Percentiles rank a stretch among this genome's conserved stretches.
These are phyloP conservation scores for Fratercula arctica DNA, from an alignment of 2,797 vertebrate species.

Conservation along the genomic window DNA sequence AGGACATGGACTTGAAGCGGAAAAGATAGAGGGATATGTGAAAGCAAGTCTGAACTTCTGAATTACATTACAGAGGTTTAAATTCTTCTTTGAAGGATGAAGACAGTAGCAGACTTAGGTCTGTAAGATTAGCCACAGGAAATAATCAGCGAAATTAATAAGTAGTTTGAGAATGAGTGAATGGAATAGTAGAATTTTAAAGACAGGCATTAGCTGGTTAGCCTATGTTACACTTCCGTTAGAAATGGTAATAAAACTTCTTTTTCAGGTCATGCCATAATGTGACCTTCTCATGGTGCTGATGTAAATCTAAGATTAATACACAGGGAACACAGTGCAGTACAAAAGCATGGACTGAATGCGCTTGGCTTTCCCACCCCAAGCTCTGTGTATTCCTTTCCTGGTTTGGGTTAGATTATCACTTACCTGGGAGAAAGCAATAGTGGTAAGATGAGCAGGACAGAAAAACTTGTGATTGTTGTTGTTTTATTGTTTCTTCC, in stretches of 20 bases:
- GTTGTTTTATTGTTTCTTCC: background rate
- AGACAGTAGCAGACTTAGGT: slow-evolving; percentile 47
- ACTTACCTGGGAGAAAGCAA: background rate
- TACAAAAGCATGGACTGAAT: background rate
- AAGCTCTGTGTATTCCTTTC: background rate
- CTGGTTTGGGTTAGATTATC: background rate
- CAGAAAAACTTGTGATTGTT: background rate
- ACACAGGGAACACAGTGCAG: background rate
- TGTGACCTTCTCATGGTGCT: background rate
- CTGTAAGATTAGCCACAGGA: slow-evolving; percentile 62
- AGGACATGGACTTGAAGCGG: slow-evolving; percentile 32
- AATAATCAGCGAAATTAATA: slow-evolving; percentile 65
- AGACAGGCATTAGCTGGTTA: background rate
- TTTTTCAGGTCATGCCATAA: background rate
- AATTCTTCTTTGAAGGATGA: slow-evolving; percentile 56
- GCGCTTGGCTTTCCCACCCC: background rate
- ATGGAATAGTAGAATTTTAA: slow-evolving; percentile 35
- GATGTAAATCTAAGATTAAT: background rate
- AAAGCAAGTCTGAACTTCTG: slow-evolving; percentile 50
- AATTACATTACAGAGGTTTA: slow-evolving; percentile 65
- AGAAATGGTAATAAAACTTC: slow-evolving; percentile 6
- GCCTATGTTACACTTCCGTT: slow-evolving; percentile 1
- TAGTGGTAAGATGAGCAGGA: background rate
- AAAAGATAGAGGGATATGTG: slow-evolving; percentile 49
- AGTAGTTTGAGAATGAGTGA: slow-evolving; percentile 50